Percentiles rank a stretch among this genome's conserved stretches.
These are phyloP conservation scores for Cephus pygmeus DNA, from an alignment of 2,888 invertebrate species.

Conservation along the genomic window DNA sequence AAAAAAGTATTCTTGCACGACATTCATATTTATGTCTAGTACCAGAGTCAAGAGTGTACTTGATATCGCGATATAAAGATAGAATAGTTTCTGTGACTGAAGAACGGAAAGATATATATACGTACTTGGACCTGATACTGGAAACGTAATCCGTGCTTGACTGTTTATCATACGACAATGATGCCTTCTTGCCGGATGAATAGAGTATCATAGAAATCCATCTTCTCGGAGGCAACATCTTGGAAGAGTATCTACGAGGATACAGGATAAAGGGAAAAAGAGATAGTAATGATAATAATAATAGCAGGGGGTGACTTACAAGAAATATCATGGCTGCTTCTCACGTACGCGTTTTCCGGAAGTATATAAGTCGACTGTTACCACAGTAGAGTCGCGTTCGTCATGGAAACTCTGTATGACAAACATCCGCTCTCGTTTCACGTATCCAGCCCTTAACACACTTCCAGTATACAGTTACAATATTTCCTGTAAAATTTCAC, in stretches of 20 bases:
- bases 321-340: slow-evolving; percentile 35
- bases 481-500: too few species aligned
- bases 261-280: not conserved
- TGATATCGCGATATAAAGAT: not conserved
- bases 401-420: slow-evolving; percentile 36
- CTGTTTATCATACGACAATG: not conserved
- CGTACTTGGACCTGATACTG: not conserved
- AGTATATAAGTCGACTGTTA: slow-evolving; percentile 37
- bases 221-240: slow-evolving; percentile 8
- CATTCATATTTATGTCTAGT: not conserved
- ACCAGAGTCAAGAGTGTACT: not conserved
- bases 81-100: not conserved
- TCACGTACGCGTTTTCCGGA: slow-evolving; percentile 39
- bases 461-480: not conserved
- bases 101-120: not conserved
- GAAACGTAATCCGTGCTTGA: not conserved
- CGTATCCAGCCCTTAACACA: slow-evolving; percentile 31
- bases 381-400: slow-evolving; percentile 37
- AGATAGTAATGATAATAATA: not conserved
- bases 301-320: not conserved
- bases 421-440: slow-evolving; percentile 32
- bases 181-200: not conserved
- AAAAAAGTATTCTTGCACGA: not conserved
- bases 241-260: not conserved
- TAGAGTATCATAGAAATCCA: not conserved